Evolutionary conservation across 1,140 invertebrate species (phyloP).

Genomic region (Brachionus sp.): DNA sequence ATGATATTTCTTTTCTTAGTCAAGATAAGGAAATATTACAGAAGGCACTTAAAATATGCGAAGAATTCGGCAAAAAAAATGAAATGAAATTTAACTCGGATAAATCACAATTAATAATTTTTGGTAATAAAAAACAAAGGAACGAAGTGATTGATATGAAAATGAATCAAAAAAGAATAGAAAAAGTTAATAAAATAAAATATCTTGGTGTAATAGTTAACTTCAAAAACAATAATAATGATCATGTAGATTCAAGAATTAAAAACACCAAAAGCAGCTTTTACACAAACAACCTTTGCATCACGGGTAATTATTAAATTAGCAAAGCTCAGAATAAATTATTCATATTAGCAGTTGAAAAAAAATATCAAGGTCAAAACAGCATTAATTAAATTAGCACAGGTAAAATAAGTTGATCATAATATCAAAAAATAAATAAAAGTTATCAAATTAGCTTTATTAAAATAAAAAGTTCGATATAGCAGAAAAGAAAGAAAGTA

Average conservation of each 20-base stretch:
- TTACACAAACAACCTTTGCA: background rate
- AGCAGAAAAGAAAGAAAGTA: no score
- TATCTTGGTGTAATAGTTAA: background rate
- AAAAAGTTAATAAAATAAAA: background rate
- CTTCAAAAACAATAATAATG: background rate
- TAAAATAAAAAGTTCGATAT: no score
- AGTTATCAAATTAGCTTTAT: no score
- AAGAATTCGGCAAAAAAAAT: background rate
- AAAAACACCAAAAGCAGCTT: background rate
- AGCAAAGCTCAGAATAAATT: no score
- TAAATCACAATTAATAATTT: background rate
- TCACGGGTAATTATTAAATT: background rate
- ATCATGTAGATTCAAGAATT: background rate
- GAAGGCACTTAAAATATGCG: background rate
- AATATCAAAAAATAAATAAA: no score
- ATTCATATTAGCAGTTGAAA: no score
- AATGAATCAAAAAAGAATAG: background rate
- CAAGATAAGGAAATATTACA: background rate
- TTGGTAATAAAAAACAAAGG: conserved; percentile 3
- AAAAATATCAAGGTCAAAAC: no score
- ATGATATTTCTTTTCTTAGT: background rate
- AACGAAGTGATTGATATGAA: background rate
- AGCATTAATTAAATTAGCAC: no score
- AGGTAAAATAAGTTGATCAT: no score
- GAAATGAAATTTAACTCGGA: conserved; percentile 2